These are phyloP conservation scores for Tetranychus truncatus DNA, from an alignment of 2,888 invertebrate species.

Conservation along the genomic window DNA sequence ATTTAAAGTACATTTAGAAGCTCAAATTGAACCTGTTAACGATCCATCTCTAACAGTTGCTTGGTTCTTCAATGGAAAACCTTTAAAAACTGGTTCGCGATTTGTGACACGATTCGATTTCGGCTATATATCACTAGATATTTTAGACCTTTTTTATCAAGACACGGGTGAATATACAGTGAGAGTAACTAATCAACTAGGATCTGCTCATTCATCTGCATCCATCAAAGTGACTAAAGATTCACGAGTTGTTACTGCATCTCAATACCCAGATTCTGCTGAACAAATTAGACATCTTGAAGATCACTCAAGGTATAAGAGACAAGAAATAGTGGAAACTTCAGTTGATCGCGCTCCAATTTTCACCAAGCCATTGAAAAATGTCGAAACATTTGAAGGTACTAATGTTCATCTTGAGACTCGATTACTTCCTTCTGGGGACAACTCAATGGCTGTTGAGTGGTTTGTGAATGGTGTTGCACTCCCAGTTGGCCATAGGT, in stretches of 20 bases:
- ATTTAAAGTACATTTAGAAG: slow-evolving; percentile 67
- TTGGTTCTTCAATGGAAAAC: slow-evolving; percentile 81
- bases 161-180: slow-evolving; percentile 79
- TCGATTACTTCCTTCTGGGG: slow-evolving; percentile 81
- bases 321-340: background rate
- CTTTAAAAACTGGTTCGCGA: slow-evolving; percentile 71
- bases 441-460: slow-evolving; percentile 48
- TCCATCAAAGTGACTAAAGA: slow-evolving; percentile 38
- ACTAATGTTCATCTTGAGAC: slow-evolving; percentile 77
- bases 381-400: slow-evolving; percentile 49
- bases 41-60: slow-evolving; percentile 86
- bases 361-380: slow-evolving; percentile 3
- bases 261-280: slow-evolving; percentile 74
- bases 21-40: slow-evolving; percentile 84
- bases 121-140: slow-evolving; percentile 80
- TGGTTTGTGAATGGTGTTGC: slow-evolving; percentile 88
- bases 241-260: slow-evolving; percentile 39
- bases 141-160: slow-evolving; percentile 68
- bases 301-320: slow-evolving; percentile 26
- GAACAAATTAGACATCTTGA: slow-evolving; percentile 78
- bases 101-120: slow-evolving; percentile 84
- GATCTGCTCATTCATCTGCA: slow-evolving; percentile 66
- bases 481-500: slow-evolving; percentile 35
- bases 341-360: background rate
- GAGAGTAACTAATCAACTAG: slow-evolving; percentile 63